Evolutionary conservation across 2,888 invertebrate species (phyloP).

Genomic region (Oscheius sp.): DNA sequence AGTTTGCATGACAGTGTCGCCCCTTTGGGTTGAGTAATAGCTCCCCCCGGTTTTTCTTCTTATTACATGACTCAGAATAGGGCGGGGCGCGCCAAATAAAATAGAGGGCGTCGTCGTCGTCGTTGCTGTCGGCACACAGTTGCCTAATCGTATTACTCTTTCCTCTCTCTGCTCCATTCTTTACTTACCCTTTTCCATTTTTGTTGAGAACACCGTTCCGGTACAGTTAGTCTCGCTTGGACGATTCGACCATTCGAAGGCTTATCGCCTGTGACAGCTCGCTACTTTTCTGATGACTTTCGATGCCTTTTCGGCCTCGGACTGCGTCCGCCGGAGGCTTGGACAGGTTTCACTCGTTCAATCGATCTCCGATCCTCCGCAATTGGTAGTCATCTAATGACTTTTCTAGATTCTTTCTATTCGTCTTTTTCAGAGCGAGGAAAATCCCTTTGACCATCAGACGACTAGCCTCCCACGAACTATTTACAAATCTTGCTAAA

Average conservation of each 20-base stretch:
- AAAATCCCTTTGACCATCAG: neutral
- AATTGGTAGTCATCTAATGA: too few relatives aligned
- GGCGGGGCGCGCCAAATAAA: constrained; percentile 17
- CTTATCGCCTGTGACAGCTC: constrained; percentile 15
- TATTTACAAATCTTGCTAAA: neutral
- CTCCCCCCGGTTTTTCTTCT: constrained; percentile 7
- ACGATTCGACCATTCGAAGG: neutral
- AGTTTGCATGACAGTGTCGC: neutral
- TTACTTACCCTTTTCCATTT: neutral
- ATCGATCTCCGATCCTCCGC: neutral
- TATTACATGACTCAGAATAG: constrained; percentile 24
- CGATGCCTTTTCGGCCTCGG: neutral
- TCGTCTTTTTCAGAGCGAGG: neutral
- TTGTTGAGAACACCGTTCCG: neutral
- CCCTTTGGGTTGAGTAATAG: constrained; percentile 12
- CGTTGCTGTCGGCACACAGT: neutral
- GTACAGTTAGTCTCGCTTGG: constrained; percentile 23
- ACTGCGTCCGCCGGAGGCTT: neutral
- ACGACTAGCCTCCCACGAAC: neutral
- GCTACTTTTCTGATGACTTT: constrained; percentile 1
- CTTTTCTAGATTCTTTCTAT: too few relatives aligned
- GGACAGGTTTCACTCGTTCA: neutral
- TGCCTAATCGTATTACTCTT: constrained; percentile 19
- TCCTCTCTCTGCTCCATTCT: neutral
- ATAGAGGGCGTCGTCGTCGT: neutral